These are phyloP conservation scores for Oryzias melastigma DNA, from an alignment of 2,113 vertebrate genomes.

Conservation along the genomic window DNA sequence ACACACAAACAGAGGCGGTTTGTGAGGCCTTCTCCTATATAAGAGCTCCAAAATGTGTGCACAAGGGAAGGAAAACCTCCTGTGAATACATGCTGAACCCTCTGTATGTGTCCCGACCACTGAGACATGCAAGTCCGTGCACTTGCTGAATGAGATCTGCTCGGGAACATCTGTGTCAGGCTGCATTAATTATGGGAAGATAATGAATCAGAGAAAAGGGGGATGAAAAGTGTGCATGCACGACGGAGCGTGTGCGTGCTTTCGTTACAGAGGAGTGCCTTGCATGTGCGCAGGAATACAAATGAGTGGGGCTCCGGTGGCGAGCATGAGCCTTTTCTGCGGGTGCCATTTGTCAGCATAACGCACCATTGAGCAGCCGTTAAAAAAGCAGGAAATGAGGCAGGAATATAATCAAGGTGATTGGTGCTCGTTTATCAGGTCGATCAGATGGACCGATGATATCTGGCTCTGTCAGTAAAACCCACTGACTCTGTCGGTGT, in stretches of 20 bases:
- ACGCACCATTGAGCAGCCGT: constrained; percentile 59
- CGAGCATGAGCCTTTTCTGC: constrained; percentile 4
- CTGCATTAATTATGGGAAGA: constrained; percentile 61
- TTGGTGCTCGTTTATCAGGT: constrained; percentile 51
- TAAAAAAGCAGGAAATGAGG: constrained; percentile 68
- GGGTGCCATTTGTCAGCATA: constrained; percentile 51
- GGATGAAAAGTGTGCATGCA: neutral
- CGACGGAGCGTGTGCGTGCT: constrained; percentile 13
- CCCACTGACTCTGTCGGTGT: neutral
- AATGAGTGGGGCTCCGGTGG: neutral
- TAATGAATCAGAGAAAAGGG: constrained; percentile 59
- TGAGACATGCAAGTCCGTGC: constrained; percentile 9
- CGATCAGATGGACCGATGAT: constrained; percentile 44
- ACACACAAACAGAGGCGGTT: constrained; percentile 10
- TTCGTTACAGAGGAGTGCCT: constrained; percentile 12
- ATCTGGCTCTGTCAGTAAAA: constrained; percentile 30
- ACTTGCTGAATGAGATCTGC: constrained; percentile 33
- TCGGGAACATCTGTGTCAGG: constrained; percentile 56
- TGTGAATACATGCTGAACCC: constrained; percentile 32
- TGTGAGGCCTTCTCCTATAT: constrained; percentile 27
- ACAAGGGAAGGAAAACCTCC: constrained; percentile 20
- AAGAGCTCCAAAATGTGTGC: constrained; percentile 18
- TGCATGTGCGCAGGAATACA: constrained; percentile 3
- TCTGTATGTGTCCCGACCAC: constrained; percentile 10
- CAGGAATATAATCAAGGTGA: constrained; percentile 60